Base-by-base conservation (phyloP, 2,113 vertebrate genomes). In the Hiodon alosoides region DNA sequence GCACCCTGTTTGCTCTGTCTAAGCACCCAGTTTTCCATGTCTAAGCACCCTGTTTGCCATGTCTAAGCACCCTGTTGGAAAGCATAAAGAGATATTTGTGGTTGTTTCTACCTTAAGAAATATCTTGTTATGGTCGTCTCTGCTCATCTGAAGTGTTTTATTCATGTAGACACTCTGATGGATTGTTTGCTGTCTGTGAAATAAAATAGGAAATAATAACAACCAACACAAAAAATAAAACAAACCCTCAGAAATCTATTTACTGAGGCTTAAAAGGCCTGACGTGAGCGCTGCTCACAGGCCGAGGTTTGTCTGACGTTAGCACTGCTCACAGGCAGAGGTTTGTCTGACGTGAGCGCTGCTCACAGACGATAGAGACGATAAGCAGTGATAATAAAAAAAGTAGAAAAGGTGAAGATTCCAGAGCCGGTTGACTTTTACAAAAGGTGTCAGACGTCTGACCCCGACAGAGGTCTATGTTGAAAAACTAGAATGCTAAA, bases 211-310 rank as follows among this genome's bases (percentile, higher is more conserved):
- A 64, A 64, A 64, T 31, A 61, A 61, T 16, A 61, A 61, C 3
- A 64, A 64, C 16, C 54, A 64, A 64, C n/a, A n/a, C 60, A 62
- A 62, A 16, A 62, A 62, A 62, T 5, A 16, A 64, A 64, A 62
- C 7, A 62, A 31, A 64, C n/a, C 31, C 31, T 31, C 31, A 31
- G 31, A 31, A 31, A 31, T 64, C 61, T 6, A 31, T 17, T 17
- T 31, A 64, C 59, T n/a, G 16, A 61, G 59, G 16, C 59, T 61
- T 14, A 61, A 61, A 61, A 61, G 31, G 31, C 31, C 31, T 31
- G 31, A 31, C 31, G 31, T 31, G 31, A 31, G 31, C 31, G 0
- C 31, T 31, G 31, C 31, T 31, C 31, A 31, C 31, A 31, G 31
- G 31, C 31, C 31, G 31, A 31, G 31, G 31, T 31, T 31, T 31